A percentile compares a stretch with the other conserved stretches of the same genome.
phyloP scores from a whole-genome alignment of 2,888 invertebrate species.

The Nyleta sp. region DNA sequence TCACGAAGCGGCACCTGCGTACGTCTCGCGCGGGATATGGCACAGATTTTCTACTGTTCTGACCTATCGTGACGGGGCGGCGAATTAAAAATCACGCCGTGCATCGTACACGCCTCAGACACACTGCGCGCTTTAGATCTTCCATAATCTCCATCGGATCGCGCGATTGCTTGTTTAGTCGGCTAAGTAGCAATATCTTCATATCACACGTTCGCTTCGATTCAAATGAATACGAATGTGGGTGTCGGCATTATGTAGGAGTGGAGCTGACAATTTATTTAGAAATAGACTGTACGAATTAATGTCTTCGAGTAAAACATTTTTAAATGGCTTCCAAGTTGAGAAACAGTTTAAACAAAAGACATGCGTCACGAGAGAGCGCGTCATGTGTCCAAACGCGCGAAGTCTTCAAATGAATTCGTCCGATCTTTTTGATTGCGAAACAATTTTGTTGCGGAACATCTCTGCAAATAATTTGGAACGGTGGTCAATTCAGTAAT shows the following conservation, averaged over 20 bases:
- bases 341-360: no score
- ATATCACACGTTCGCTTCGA: conserved; percentile 17
- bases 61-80: conserved; percentile 45
- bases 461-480: no score
- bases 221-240: conserved; percentile 19
- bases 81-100: conserved; percentile 36
- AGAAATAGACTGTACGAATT: no score
- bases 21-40: conserved; percentile 34
- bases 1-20: conserved; percentile 34
- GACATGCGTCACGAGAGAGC: no score
- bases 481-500: no score
- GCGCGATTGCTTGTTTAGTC: conserved; percentile 24
- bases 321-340: no score
- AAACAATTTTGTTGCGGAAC: no score
- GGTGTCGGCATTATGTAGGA: conserved; percentile 20
- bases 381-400: no score
- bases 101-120: conserved; percentile 22
- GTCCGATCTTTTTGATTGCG: no score
- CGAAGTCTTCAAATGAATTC: no score
- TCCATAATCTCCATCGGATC: conserved; percentile 41
- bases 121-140: conserved; percentile 11
- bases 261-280: conserved; percentile 21
- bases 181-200: conserved; percentile 28
- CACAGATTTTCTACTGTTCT: conserved; percentile 47
- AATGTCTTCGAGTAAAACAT: no score